Evolutionary conservation across 2,113 vertebrate species (phyloP), one percentile per base, ranked within the genome.

Genomic region (Paramisgurnus dabryanus): DNA sequence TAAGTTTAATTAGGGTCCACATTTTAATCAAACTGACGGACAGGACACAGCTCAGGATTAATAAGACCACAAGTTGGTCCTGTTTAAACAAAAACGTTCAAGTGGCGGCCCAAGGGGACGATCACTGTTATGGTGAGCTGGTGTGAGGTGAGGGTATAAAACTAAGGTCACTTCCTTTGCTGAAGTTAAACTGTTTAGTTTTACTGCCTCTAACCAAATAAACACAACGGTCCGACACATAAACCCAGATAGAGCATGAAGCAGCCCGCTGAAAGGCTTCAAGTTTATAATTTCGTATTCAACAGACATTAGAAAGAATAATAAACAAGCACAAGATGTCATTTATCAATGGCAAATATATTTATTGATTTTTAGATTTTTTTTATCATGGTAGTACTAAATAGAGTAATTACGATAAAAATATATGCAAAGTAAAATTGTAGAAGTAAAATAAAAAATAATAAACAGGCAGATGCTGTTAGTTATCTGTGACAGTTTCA

Each of bases 131-230:
- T 13, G 57, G 10, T 60, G 55, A 45, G 70, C 39, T 45, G 40
- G 40, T 73, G 40, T 40, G 40, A 73, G 55, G 55, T 4, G 55
- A 60, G 17, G n/a, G 11, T 22, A 2, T 58, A 60, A 58, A 58
- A 73, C 43, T 6, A 73, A 73, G 58, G n/a, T 74, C 55, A 74
- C 71, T 74, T 61, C 71, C 53, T 74, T 74, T 74, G 39, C 55
- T 60, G 3, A 57, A 5, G 17, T 57, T 57, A 73, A 45, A 73
- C 70, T 45, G n/a, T 73, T 73, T 43, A 18, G 17, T 53, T 27
- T 22, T 45, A 45, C 10, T 9, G 11, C 45, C 7, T 45, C 57
- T 55, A 18, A 72, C 34, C 53, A 41, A 73, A 73, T 22, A 43
- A n/a, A 22, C 39, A 73, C 6, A 27, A 17, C 53, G 4, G n/a